Percentiles rank a stretch among this genome's conserved stretches.
phyloP scores from a whole-genome alignment of 2,113 vertebrate genomes.

The Anhinga rufa region DNA sequence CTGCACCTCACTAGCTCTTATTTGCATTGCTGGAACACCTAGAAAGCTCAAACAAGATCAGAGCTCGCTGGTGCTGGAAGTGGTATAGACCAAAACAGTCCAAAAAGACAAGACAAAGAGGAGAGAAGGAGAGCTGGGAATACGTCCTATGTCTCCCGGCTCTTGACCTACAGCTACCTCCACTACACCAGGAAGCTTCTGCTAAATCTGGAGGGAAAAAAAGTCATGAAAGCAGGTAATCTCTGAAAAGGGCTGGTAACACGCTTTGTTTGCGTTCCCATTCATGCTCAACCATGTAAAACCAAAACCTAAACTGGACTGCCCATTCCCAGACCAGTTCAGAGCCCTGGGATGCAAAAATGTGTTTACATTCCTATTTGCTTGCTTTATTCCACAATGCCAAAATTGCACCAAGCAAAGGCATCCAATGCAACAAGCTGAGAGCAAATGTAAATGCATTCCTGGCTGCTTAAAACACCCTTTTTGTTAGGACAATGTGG shows the following conservation, averaged over 20 bases:
- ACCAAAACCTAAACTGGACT: neutral
- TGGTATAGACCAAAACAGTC: neutral
- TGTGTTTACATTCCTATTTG: neutral
- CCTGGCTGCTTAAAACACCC: neutral
- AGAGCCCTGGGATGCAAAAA: neutral
- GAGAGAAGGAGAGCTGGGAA: neutral
- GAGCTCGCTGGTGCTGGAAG: neutral
- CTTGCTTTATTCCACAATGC: neutral
- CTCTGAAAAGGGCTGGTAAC: neutral
- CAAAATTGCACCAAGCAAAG: constrained; percentile 11
- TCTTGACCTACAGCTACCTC: neutral
- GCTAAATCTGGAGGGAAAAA: neutral
- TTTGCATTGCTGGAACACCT: constrained; percentile 23
- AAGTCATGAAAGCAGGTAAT: neutral
- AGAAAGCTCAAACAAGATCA: constrained; percentile 5
- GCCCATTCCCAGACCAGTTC: neutral
- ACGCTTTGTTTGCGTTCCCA: neutral
- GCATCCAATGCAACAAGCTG: neutral
- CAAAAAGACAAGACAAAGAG: neutral
- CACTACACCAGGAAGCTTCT: neutral
- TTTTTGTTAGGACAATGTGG: neutral
- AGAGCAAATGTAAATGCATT: constrained; percentile 31
- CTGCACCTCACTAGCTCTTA: neutral
- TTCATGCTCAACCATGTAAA: neutral
- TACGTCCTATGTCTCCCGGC: neutral